Conservation (phyloP, 2,888 invertebrate species). For the Glyphotaelius pellucidus region DNA sequence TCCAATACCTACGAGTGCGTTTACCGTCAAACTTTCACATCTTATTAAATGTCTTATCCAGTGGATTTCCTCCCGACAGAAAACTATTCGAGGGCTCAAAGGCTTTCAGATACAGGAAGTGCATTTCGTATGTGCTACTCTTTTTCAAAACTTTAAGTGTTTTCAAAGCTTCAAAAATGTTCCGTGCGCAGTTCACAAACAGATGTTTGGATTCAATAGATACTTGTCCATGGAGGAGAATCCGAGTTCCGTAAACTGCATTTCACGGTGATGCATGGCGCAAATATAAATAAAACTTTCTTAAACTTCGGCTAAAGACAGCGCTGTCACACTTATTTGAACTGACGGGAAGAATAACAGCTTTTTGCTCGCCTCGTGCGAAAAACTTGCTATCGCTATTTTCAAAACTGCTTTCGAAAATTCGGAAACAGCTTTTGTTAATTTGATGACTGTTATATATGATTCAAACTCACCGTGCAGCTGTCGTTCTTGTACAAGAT, state of each 20-base stretch:
- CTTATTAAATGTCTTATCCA: conserved; percentile 41
- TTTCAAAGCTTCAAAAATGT: conserved; percentile 62
- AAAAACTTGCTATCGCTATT: not conserved
- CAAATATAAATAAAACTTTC: conserved; percentile 49
- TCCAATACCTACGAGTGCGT: not conserved
- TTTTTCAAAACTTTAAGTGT: conserved; percentile 57
- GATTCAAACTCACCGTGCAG: not conserved
- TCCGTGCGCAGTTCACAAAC: conserved; percentile 54
- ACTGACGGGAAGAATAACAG: conserved; percentile 37
- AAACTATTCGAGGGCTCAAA: conserved; percentile 39
- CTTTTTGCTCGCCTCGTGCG: not conserved
- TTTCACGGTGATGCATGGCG: conserved; percentile 48
- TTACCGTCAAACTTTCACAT: conserved; percentile 39
- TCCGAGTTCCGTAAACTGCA: conserved; percentile 57
- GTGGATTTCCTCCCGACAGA: conserved; percentile 24
- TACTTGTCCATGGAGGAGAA: conserved; percentile 55
- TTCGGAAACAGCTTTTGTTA: not conserved
- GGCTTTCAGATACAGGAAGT: conserved; percentile 38
- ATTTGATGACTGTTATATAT: not conserved
- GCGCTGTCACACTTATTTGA: conserved; percentile 55
- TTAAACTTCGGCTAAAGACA: conserved; percentile 48
- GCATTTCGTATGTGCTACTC: conserved; percentile 39
- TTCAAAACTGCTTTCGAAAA: not conserved
- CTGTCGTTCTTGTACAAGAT: not conserved
- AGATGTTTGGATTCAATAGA: conserved; percentile 65